Percentiles rank a stretch among this genome's conserved stretches.
Evolutionary conservation across 1,140 invertebrate genomes (phyloP).

Genomic region (Heliconius hermathena): DNA sequence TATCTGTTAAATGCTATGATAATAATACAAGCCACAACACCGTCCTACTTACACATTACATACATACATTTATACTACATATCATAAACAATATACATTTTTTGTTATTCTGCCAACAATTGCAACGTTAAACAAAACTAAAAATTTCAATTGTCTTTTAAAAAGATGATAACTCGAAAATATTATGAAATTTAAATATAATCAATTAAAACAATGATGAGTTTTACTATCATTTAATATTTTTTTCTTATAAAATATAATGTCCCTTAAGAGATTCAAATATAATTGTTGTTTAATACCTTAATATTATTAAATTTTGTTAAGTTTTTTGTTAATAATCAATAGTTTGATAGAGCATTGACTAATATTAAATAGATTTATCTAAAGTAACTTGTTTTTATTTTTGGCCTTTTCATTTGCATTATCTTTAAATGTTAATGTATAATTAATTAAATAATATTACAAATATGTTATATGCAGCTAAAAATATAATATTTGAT

Average conservation of each 20-base stretch:
- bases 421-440: background rate
- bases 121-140: background rate
- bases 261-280: slow-evolving; percentile 1
- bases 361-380: slow-evolving; percentile 1
- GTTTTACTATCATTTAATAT: background rate
- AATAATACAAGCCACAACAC: slow-evolving; percentile 24
- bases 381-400: background rate
- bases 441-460: background rate
- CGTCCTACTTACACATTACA: slow-evolving; percentile 29
- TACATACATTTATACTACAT: slow-evolving; percentile 15
- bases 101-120: background rate
- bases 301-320: background rate
- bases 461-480: background rate
- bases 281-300: background rate
- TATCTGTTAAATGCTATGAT: slow-evolving; percentile 22
- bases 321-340: background rate
- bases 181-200: background rate
- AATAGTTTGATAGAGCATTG: background rate
- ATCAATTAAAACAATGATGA: slow-evolving; percentile 1
- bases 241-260: slow-evolving; percentile 1
- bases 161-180: background rate
- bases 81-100: background rate
- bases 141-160: background rate
- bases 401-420: background rate
- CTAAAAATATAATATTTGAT: background rate